Conservation (phyloP, 2,797 vertebrate genomes). For the Phaenicophaeus curvirostris region DNA sequence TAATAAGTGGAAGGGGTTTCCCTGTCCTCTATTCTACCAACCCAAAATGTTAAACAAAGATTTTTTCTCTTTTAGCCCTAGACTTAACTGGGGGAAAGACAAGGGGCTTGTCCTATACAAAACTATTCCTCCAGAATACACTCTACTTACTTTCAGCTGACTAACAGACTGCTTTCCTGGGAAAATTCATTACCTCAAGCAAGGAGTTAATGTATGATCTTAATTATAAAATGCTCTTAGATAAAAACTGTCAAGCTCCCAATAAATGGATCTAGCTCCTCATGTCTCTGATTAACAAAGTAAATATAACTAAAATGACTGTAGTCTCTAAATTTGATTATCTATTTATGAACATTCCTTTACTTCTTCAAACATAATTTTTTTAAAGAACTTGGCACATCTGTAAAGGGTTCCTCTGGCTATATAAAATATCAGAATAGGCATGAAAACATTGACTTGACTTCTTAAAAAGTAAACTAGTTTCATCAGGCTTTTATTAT, state of each 20-base stretch:
- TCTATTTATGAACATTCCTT: not conserved
- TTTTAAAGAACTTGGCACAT: not conserved
- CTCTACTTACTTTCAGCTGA: not conserved
- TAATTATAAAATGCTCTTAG: conserved; percentile 38
- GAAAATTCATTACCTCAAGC: conserved; percentile 28
- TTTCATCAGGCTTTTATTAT: not conserved
- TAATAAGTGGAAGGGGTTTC: not conserved
- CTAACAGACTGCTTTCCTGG: not conserved
- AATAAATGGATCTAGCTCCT: conserved; percentile 15
- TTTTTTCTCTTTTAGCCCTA: not conserved
- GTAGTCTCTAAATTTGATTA: conserved; percentile 24
- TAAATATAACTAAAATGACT: conserved; percentile 53
- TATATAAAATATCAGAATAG: not conserved
- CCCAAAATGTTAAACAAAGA: not conserved
- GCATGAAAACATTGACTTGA: not conserved
- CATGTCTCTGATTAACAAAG: conserved; percentile 15
- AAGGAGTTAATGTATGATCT: conserved; percentile 1
- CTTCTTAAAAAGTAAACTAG: not conserved
- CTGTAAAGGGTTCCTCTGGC: not conserved
- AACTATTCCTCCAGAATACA: not conserved
- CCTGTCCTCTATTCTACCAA: not conserved
- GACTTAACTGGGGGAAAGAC: not conserved
- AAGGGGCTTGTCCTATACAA: not conserved
- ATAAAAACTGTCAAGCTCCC: conserved; percentile 23
- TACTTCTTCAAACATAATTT: not conserved